Conservation (phyloP, 2,113 vertebrate genomes). For the Xiphorhynchus elegans region DNA sequence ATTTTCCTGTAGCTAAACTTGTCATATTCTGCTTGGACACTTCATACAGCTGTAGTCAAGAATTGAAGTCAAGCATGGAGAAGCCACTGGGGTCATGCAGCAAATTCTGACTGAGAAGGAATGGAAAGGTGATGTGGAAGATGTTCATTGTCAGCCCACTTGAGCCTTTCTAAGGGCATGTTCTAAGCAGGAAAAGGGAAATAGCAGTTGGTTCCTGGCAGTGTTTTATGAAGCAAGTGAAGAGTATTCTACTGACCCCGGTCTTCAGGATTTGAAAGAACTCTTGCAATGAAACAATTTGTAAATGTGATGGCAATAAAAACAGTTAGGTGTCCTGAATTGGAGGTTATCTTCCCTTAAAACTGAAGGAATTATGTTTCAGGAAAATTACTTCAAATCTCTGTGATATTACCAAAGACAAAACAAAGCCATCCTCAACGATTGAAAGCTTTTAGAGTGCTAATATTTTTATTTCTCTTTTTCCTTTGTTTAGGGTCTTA, state of each 20-base stretch:
- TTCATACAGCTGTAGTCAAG: background rate
- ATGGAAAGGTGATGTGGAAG: background rate
- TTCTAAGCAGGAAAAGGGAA: background rate
- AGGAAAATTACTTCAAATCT: background rate
- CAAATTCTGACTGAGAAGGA: background rate
- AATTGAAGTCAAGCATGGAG: background rate
- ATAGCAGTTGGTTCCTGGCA: background rate
- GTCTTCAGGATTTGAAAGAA: background rate
- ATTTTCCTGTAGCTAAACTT: background rate
- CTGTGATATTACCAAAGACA: background rate
- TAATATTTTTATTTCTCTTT: background rate
- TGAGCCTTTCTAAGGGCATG: accelerated
- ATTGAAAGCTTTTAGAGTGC: background rate
- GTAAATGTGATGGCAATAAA: background rate
- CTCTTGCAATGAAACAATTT: background rate
- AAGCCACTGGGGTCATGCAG: background rate
- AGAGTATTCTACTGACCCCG: background rate
- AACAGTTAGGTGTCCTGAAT: background rate
- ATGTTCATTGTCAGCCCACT: background rate
- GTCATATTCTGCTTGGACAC: background rate
- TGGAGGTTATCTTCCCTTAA: background rate
- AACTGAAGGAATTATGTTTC: background rate
- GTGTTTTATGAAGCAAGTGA: background rate
- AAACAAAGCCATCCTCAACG: background rate
- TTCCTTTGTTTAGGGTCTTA: slow-evolving; percentile 83